Percentiles rank a stretch among this genome's conserved stretches.
Conservation (phyloP, 2,888 invertebrate genomes). For the Malthinus seriepunctatus region DNA sequence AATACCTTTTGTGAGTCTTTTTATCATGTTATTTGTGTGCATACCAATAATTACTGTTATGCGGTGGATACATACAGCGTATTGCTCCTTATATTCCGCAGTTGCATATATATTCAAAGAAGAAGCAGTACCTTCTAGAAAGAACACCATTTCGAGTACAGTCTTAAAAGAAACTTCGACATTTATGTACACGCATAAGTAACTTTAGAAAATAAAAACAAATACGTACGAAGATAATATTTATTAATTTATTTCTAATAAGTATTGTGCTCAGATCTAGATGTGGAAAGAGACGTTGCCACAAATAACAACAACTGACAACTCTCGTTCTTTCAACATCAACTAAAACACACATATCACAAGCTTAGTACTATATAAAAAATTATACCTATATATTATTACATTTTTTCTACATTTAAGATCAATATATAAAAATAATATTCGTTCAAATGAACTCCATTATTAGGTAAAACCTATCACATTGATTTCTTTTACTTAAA, state of each 20-base stretch:
- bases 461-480: conserved; percentile 34
- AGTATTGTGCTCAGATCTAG: conserved; percentile 33
- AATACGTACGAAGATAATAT: not conserved
- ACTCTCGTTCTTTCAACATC: conserved; percentile 22
- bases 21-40: too few species aligned
- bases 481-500: conserved; percentile 35
- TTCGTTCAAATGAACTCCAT: conserved; percentile 34
- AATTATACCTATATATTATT: conserved; percentile 34
- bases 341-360: conserved; percentile 33
- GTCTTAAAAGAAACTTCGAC: too few species aligned
- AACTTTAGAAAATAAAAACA: too few species aligned
- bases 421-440: conserved; percentile 38
- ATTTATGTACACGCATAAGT: too few species aligned
- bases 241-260: conserved; percentile 26
- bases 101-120: too few species aligned
- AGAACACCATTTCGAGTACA: too few species aligned
- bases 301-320: conserved; percentile 25
- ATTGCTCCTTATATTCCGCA: too few species aligned
- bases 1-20: too few species aligned
- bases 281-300: conserved; percentile 26
- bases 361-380: conserved; percentile 34
- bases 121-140: too few species aligned
- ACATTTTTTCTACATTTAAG: conserved; percentile 31
- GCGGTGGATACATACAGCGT: too few species aligned
- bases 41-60: too few species aligned